Evolutionary conservation across 2,797 vertebrate genomes (phyloP), one percentile per base, ranked within the genome.

Genomic region (Champsocephalus gunnari): DNA sequence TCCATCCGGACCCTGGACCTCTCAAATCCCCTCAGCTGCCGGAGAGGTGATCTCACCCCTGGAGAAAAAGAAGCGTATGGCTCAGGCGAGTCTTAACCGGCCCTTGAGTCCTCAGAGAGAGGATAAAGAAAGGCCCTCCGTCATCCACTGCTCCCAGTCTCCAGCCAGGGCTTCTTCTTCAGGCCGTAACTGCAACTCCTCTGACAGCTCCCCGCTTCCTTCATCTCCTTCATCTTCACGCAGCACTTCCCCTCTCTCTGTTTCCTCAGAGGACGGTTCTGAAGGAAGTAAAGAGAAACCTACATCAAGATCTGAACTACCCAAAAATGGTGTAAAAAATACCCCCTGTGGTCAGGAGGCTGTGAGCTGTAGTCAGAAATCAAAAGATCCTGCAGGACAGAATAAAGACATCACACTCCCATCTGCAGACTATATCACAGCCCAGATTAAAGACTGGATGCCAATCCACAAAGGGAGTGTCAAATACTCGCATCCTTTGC

Each of bases 1-100:
- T 82, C 59, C 91, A 82, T 80, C 94, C 75, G 82, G 88, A 90
- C 80, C 83, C 50, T 92, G 91, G 89, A 70, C 84, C 43, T 16
- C 87, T 81, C 81, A 73, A 2, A 48, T 81, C 60, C 92, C 90
- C 60, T 79, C 94, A 87, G 89, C 91, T 61, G 89, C 92, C 9
- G 93, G 94, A 45, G 95, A 94, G 79, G 96, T 97, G 87, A 98
- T 99, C 91, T 99, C 97, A 3, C 98, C 98, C 0, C 90, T 99
- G 89, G 98, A 97, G 90, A 99, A 98, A 76, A 99, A 99, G 81
- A 98, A 99, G 84, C 94, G 97, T 16, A 79, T 97, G 88, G 97
- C 98, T 12, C 97, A 98, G 90, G 97, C 96, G 57, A 97, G 96
- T 91, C 90, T 96, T 17, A 93, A 67, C n/a, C 19, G 81, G 24